Evolutionary conservation across 2,797 vertebrate species (phyloP).

Genomic region (Halcyon badia): DNA sequence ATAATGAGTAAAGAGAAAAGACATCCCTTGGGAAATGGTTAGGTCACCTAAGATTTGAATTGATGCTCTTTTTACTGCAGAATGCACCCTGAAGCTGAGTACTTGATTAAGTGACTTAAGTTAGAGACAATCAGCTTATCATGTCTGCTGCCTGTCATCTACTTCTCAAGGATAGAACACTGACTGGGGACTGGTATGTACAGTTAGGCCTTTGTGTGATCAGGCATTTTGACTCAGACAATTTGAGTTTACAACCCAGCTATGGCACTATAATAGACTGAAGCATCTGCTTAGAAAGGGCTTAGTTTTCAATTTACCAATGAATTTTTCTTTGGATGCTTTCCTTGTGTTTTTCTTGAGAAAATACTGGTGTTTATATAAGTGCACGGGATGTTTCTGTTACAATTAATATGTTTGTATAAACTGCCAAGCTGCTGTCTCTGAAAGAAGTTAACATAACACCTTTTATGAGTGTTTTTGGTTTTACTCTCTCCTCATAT

Average conservation of each 20-base stretch:
- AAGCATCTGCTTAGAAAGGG: conserved; percentile 28
- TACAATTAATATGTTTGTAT: conserved; percentile 23
- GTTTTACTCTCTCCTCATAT: background rate
- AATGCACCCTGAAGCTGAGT: background rate
- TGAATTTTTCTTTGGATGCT: conserved; percentile 13
- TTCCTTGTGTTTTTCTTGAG: conserved; percentile 29
- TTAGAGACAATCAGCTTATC: background rate
- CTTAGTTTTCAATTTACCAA: conserved; percentile 14
- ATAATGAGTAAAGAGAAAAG: conserved; percentile 61
- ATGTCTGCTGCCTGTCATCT: background rate
- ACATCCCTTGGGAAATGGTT: conserved; percentile 47
- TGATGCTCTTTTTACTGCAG: conserved; percentile 8
- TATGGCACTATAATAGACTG: background rate
- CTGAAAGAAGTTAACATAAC: background rate
- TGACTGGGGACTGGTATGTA: background rate
- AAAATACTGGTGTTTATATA: conserved; percentile 3
- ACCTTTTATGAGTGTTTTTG: background rate
- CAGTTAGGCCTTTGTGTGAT: background rate
- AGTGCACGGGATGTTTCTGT: conserved; percentile 18
- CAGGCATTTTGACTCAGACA: background rate
- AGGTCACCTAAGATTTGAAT: conserved; percentile 38
- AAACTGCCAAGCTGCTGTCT: conserved; percentile 41
- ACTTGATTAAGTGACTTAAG: background rate
- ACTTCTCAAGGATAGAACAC: background rate
- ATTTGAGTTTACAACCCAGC: background rate